Percentiles rank a stretch among this genome's conserved stretches.
Conservation (phyloP, 2,797 vertebrate species). For the Rhabdomys pumilio region DNA sequence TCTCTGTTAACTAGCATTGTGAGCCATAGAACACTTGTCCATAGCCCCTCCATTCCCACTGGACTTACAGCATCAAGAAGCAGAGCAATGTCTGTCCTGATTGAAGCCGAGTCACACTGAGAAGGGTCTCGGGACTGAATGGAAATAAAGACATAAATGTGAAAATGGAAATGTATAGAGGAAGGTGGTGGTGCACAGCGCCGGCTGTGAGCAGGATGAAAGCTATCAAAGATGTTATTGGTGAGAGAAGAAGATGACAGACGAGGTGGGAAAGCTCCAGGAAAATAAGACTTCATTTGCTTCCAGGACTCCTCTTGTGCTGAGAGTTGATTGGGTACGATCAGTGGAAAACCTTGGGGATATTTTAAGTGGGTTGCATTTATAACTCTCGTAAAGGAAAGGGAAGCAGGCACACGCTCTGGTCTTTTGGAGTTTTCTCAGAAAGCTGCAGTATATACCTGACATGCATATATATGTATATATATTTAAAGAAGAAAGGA, state of each 20-base stretch:
- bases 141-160: slow-evolving; percentile 62
- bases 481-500: neutral
- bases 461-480: neutral
- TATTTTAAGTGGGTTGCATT: slow-evolving; percentile 29
- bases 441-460: neutral
- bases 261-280: slow-evolving; percentile 17
- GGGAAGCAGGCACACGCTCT: neutral
- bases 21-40: neutral
- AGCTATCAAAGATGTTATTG: slow-evolving; percentile 40
- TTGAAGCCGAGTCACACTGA: neutral
- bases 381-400: neutral
- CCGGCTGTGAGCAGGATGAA: neutral
- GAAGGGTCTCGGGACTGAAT: neutral
- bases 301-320: slow-evolving; percentile 26
- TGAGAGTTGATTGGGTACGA: neutral
- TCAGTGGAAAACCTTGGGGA: slow-evolving; percentile 1
- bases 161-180: slow-evolving; percentile 43
- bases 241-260: slow-evolving; percentile 23
- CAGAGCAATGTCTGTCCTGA: neutral
- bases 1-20: neutral
- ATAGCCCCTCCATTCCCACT: neutral
- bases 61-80: neutral
- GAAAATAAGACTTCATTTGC: slow-evolving; percentile 46
- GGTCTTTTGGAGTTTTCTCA: slow-evolving; percentile 15
- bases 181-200: neutral